Percentiles rank a stretch among this genome's conserved stretches.
These are phyloP conservation scores for Pyrgilauda ruficollis DNA, from an alignment of 2,113 vertebrate genomes.

Conservation along the genomic window DNA sequence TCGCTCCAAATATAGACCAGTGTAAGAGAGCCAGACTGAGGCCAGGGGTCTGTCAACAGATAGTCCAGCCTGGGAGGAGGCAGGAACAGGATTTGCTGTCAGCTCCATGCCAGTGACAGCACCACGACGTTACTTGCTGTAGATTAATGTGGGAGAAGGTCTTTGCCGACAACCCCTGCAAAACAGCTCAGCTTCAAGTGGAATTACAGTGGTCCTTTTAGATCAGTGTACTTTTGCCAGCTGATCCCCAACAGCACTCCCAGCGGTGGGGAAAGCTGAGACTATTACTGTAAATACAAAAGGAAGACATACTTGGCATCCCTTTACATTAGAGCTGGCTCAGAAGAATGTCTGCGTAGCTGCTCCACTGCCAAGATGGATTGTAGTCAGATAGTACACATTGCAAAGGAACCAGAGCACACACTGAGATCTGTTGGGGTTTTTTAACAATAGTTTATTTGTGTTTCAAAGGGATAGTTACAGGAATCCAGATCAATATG, in stretches of 20 bases:
- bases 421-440: conserved; percentile 67
- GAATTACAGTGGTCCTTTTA: conserved; percentile 50
- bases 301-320: conserved; percentile 66
- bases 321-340: conserved; percentile 68
- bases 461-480: conserved; percentile 69
- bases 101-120: conserved; percentile 36
- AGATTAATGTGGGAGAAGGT: conserved; percentile 61
- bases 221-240: conserved; percentile 50
- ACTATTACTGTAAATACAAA: conserved; percentile 68
- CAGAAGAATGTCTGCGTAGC: conserved; percentile 66
- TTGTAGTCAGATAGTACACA: conserved; percentile 66
- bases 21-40: background rate
- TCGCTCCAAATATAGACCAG: background rate
- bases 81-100: conserved; percentile 32
- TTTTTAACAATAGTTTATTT: conserved; percentile 69
- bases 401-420: conserved; percentile 63
- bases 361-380: conserved; percentile 65
- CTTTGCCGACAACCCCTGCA: conserved; percentile 31
- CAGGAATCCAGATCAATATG: conserved; percentile 70
- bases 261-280: conserved; percentile 60
- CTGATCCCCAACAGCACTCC: conserved; percentile 61
- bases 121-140: background rate
- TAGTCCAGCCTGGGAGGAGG: background rate
- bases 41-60: conserved; percentile 51
- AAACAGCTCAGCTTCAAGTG: conserved; percentile 42